Conservation (phyloP, 2,888 invertebrate genomes). For the Heteropelma amictum region DNA sequence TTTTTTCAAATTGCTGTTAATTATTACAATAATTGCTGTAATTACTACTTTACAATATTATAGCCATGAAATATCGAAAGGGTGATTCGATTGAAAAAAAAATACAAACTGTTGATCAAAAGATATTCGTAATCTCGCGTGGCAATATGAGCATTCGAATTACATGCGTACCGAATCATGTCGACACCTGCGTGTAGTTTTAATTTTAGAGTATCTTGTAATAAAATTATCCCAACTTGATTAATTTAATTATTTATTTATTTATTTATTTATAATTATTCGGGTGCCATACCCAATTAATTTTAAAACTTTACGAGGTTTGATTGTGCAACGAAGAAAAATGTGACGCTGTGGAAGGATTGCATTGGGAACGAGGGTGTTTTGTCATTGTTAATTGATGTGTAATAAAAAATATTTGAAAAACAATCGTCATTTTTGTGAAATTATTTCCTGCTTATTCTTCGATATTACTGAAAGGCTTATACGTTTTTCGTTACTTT, state of each 20-base stretch:
- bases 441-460: neutral
- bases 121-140: conserved; percentile 5
- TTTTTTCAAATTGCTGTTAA: conserved; percentile 50
- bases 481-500: neutral
- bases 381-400: conserved; percentile 48
- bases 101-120: conserved; percentile 21
- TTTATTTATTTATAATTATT: conserved; percentile 58
- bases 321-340: conserved; percentile 23
- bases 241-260: conserved; percentile 61
- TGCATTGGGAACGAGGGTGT: conserved; percentile 24
- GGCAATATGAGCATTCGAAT: conserved; percentile 10
- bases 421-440: conserved; percentile 8
- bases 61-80: conserved; percentile 53
- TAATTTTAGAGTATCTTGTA: neutral
- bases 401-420: conserved; percentile 46
- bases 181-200: neutral
- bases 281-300: conserved; percentile 73
- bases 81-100: conserved; percentile 24
- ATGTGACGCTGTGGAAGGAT: conserved; percentile 21
- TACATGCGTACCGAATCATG: neutral
- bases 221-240: conserved; percentile 43
- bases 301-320: conserved; percentile 47
- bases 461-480: neutral
- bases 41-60: conserved; percentile 50
- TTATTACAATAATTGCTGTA: conserved; percentile 1